Evolutionary conservation across 2,113 vertebrate genomes (phyloP), one percentile per base, ranked within the genome.

Genomic region (Ornithorhynchus anatinus): DNA sequence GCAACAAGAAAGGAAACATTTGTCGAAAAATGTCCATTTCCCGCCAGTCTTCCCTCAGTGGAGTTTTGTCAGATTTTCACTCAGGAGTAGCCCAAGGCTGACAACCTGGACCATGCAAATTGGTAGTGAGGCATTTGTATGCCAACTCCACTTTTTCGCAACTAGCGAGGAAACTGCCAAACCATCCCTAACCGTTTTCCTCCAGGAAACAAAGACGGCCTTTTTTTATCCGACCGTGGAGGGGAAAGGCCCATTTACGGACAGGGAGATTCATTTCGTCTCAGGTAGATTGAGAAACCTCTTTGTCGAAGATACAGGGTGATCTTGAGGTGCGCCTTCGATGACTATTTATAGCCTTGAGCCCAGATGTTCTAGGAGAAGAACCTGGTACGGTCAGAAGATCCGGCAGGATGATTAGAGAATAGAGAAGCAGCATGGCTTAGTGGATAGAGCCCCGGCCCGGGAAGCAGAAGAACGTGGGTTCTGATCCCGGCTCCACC

Each of bases 101-200:
- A 75, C 84, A 80, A 83, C 77, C 87, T 58, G 70, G 75, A 73
- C 61, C 74, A 69, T 45, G 71, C 84, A 86, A 61, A 69, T 82
- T 79, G 56, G 72, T 62, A 54, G 76, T 8, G 57, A 79, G 83
- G 79, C 63, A 71, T 75, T 69, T 77, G 60, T 25, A 43, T 86
- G 87, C 80, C 83, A 77, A 77, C 42, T 61, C 63, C 44, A 53
- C 82, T 81, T 74, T 73, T 84, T 81, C 70, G 47, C 81, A 81
- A 85, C 75, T 82, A 80, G 70, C 75, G 10, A 22, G 42, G 82
- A 63, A 53, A 33, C 85, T 79, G 85, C 84, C 83, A 85, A 75
- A 72, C 69, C 85, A 80, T 74, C 73, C 78, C 71, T 57, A 54
- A 72, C 71, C 59, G 29, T 22, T 39, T 58, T 54, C 65, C 38